These are phyloP conservation scores for Manis pentadactyla DNA, from an alignment of 2,797 vertebrate genomes.

Conservation along the genomic window DNA sequence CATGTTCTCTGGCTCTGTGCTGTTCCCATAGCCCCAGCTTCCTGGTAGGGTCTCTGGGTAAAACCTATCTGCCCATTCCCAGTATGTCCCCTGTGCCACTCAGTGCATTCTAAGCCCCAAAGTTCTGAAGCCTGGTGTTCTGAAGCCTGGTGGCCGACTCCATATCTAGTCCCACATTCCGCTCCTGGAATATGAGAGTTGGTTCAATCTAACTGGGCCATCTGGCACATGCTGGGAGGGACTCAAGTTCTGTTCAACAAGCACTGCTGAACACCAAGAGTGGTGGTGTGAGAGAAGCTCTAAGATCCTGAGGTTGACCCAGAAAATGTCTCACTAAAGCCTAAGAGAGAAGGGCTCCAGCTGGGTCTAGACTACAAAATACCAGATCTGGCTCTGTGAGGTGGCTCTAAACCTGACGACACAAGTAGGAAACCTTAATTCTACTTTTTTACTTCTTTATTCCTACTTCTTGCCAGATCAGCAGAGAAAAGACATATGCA, in stretches of 20 bases:
- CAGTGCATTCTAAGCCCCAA: not conserved
- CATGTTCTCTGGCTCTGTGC: not conserved
- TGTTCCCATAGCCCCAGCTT: not conserved
- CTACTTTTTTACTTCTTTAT: not conserved
- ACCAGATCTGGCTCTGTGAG: not conserved
- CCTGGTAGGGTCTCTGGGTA: not conserved
- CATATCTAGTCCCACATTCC: not conserved
- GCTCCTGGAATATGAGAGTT: constrained; percentile 3
- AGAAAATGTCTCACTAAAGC: constrained; percentile 1
- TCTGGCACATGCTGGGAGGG: constrained; percentile 37
- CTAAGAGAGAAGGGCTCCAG: constrained; percentile 14
- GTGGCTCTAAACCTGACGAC: constrained; percentile 34
- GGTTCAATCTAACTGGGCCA: not conserved
- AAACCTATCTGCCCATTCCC: not conserved
- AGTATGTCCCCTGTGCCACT: not conserved
- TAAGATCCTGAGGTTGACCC: not conserved
- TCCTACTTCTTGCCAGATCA: constrained; percentile 12
- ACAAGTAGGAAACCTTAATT: constrained; percentile 7
- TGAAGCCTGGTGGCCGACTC: not conserved
- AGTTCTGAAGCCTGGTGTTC: not conserved
- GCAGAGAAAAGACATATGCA: not conserved
- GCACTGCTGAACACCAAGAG: not conserved
- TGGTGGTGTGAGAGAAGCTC: not conserved
- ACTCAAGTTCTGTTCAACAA: not conserved
- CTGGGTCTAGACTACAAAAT: not conserved